Base-by-base conservation (phyloP, 1,140 invertebrate genomes). In the Neodiprion fabricii region DNA sequence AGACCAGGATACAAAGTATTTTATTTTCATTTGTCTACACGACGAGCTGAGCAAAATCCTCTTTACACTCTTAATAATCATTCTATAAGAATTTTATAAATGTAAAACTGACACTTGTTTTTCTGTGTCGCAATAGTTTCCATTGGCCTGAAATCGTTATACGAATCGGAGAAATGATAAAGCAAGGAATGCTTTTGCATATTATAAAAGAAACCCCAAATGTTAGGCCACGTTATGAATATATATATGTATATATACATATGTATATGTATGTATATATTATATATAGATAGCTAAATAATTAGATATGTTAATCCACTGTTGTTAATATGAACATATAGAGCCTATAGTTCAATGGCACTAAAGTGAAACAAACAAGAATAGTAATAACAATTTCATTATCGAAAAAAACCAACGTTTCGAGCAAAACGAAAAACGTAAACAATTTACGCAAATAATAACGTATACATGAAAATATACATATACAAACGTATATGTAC, bases 321-420 rank as follows among this genome's bases (percentile, higher is more conserved):
- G 82, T 87, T 87, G 85, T 88, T 84, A 86, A 87, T 87, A 88
- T 83, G 80, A 86, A 84, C 74, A 81, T 61, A 61, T 87, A 85
- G 81, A 83, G 79, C 82, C 84, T 83, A 83, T 78, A 83, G 79
- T 81, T 83, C 75, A 74, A 80, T 78, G 83, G 83, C 82, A 82
- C 84, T 85, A 83, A 78, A 71, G 10, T 71, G 67, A 65, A 70
- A 70, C 2, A 40, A 40, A 40, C 1, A 40, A 40, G 5, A 40
- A 40, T 3, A 40, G 5, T 40, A 40, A 40, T 40, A 40, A 40
- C 28, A 40, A 40, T 40, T 40, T 40, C 0, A 17, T 9, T 70
- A 70, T 70, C 2, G 68, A 70, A 70, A 70, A 70, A 70, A 17
- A 70, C 14, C 3, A 14, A 9, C 68, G 68, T 70, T 70, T 28